Conservation (phyloP, 2,113 vertebrate genomes). For the cattle (Bos taurus) region DNA sequence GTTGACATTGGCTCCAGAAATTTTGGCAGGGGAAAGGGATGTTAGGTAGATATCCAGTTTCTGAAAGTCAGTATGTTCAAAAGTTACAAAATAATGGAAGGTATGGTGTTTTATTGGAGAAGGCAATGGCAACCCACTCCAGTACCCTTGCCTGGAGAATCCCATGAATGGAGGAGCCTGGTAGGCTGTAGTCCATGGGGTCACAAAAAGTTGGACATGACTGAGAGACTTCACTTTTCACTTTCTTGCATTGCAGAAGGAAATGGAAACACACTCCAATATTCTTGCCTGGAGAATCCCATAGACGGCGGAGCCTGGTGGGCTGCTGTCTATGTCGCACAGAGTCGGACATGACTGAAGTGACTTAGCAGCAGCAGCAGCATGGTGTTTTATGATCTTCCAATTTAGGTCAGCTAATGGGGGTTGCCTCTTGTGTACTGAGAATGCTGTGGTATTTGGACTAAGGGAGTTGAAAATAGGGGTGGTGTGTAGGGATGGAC, state of each 20-base stretch:
- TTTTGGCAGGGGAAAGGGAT: neutral
- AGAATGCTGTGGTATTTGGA: neutral
- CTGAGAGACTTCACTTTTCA: neutral
- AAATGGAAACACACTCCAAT: too few species aligned
- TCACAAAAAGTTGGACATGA: rapidly evolving
- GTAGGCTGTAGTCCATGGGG: neutral
- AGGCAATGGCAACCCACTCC: neutral
- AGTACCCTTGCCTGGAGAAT: neutral
- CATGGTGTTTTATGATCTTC: neutral
- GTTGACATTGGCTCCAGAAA: neutral
- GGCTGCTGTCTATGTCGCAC: rapidly evolving
- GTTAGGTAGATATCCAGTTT: neutral
- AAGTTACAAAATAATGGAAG: neutral
- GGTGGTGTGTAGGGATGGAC: neutral
- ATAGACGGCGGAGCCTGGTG: neutral
- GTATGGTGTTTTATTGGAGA: neutral
- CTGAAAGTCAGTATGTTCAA: neutral
- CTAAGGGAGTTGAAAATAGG: neutral
- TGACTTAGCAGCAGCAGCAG: neutral
- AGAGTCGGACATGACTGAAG: neutral
- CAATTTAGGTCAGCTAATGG: neutral
- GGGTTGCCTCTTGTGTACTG: neutral
- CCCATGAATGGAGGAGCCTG: neutral
- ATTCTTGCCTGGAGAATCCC: neutral
- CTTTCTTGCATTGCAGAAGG: too few species aligned